Evolutionary conservation across 1,140 invertebrate genomes (phyloP).

Genomic region (Drosophila eugracilis): DNA sequence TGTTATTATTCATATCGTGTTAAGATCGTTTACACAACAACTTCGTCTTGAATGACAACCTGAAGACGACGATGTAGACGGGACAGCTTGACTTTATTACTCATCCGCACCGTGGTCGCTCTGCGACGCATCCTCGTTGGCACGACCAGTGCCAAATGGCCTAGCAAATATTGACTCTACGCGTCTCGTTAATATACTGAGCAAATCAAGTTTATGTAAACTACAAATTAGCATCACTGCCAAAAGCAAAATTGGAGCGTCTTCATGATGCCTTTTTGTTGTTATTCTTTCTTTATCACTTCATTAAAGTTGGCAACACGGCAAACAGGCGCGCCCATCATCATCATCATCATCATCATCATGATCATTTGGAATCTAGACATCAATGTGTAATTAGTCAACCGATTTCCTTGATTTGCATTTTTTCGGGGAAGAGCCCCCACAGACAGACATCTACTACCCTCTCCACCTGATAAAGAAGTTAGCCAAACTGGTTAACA

Average conservation of each 20-base stretch:
- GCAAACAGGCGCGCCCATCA: slow-evolving; percentile 36
- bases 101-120: slow-evolving; percentile 63
- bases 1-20: no score
- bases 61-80: no score
- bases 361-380: slow-evolving; percentile 28
- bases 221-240: slow-evolving; percentile 39
- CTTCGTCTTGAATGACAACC: slow-evolving; percentile 23
- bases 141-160: slow-evolving; percentile 72
- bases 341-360: slow-evolving; percentile 22
- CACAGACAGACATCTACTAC: neutral
- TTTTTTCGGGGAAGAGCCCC: neutral
- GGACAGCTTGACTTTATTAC: slow-evolving; percentile 81
- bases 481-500: neutral
- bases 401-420: slow-evolving; percentile 12
- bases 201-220: slow-evolving; percentile 63
- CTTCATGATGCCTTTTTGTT: slow-evolving; percentile 1
- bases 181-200: slow-evolving; percentile 56
- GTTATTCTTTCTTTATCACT: slow-evolving; percentile 71
- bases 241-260: slow-evolving; percentile 45
- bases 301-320: slow-evolving; percentile 56
- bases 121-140: slow-evolving; percentile 41
- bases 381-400: slow-evolving; percentile 22
- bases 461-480: neutral
- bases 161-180: slow-evolving; percentile 60
- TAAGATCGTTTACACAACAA: slow-evolving; percentile 63